Percentiles rank a stretch among this genome's conserved stretches.
These are phyloP conservation scores for Drosophila funebris DNA, from an alignment of 1,140 invertebrate genomes.

Conservation along the genomic window DNA sequence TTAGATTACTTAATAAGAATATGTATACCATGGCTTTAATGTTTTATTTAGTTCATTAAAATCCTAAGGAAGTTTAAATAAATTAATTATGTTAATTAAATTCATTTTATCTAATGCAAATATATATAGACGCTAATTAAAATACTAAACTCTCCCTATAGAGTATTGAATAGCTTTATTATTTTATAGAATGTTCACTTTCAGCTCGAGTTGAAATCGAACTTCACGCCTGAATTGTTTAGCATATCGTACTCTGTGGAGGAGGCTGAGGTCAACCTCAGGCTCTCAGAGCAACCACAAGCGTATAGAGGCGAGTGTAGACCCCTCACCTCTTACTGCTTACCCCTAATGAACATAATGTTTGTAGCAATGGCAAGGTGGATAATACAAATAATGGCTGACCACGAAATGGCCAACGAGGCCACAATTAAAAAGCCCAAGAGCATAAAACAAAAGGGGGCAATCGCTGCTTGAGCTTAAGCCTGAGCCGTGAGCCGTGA, in stretches of 20 bases:
- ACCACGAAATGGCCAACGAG: constrained; percentile 55
- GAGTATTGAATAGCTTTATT: not conserved
- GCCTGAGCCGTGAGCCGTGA: constrained; percentile 3
- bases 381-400: constrained; percentile 57
- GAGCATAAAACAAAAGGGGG: constrained; percentile 41
- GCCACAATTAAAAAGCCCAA: constrained; percentile 70
- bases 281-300: not conserved
- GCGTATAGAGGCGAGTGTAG: constrained; percentile 11
- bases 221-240: not conserved
- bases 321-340: too few relatives aligned
- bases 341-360: constrained; percentile 30
- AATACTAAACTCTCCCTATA: too few relatives aligned
- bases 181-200: not conserved
- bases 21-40: too few relatives aligned
- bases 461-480: constrained; percentile 24
- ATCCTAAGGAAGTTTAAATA: too few relatives aligned
- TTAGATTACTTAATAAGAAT: too few relatives aligned
- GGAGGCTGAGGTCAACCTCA: not conserved
- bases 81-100: too few relatives aligned
- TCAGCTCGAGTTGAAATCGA: not conserved
- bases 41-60: too few relatives aligned
- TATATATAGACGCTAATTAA: too few relatives aligned
- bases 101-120: too few relatives aligned
- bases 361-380: not conserved
- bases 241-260: not conserved